Evolutionary conservation across 2,113 vertebrate species (phyloP).

Genomic region (Nothobranchius kuhntae): DNA sequence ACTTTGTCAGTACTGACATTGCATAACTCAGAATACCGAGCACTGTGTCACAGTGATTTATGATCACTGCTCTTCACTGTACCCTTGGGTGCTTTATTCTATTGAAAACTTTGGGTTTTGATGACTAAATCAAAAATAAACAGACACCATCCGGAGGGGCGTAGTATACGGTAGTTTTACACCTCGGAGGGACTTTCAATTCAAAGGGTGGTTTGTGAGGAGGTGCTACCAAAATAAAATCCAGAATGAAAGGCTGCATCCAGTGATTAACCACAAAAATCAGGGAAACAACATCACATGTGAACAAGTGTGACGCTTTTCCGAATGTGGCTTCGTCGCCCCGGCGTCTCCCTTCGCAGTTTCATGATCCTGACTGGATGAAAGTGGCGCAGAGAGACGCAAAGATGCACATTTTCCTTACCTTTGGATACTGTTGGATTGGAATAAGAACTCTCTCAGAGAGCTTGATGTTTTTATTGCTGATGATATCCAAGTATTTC

Average conservation of each 20-base stretch:
- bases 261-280: slow-evolving; percentile 24
- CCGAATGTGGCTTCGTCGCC: slow-evolving; percentile 1
- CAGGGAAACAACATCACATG: slow-evolving; percentile 20
- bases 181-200: slow-evolving; percentile 37
- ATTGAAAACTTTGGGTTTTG: slow-evolving; percentile 59
- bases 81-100: slow-evolving; percentile 52
- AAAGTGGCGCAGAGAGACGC: background rate
- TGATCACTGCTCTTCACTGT: slow-evolving; percentile 57
- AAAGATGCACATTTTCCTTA: slow-evolving; percentile 63
- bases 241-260: slow-evolving; percentile 8
- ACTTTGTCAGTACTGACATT: slow-evolving; percentile 59
- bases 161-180: slow-evolving; percentile 40
- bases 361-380: background rate
- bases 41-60: slow-evolving; percentile 65
- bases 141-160: slow-evolving; percentile 32
- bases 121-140: slow-evolving; percentile 65
- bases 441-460: slow-evolving; percentile 97
- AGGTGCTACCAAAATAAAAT: slow-evolving; percentile 26
- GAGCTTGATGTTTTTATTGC: slow-evolving; percentile 99
- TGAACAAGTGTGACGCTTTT: background rate
- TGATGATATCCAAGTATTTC: slow-evolving; percentile 98
- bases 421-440: slow-evolving; percentile 98
- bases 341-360: background rate
- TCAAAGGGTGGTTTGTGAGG: slow-evolving; percentile 24
- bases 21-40: slow-evolving; percentile 48